Evolutionary conservation across 2,888 invertebrate genomes (phyloP), one percentile per base, ranked within the genome.

Genomic region (Graphium colonna): DNA sequence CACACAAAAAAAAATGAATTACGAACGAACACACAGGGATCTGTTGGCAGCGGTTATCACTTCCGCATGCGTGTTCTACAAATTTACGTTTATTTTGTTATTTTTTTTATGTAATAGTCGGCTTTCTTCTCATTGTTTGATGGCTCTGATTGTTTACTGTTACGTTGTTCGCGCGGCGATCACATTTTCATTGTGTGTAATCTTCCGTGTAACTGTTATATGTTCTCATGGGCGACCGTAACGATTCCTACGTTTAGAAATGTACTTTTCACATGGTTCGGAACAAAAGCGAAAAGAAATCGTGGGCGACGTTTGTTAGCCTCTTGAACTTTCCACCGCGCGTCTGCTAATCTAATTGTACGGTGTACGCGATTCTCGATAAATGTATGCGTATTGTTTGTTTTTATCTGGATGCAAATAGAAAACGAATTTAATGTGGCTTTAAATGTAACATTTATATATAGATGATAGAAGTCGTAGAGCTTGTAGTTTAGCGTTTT

Each of bases 131-230:
- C 73, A 75, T 77, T 76, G 76, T 21, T 73, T 64, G 63, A 66
- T 12, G 71, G 77, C 82, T 87, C 86, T 87, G 84, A 71, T 82
- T 78, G 68, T 65, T 74, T 73, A 76, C 79, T 79, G 82, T 88
- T 79, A 82, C 83, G 81, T 82, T 82, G 86, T 81, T 73, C 69
- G 66, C 74, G 70, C 61, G 73, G 68, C 73, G 71, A 69, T 72
- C 74, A 69, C 73, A 72, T 72, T 63, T n/a, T 60, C 62, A 69
- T 75, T 75, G 73, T 73, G 76, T 78, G 79, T 82, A 84, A 83
- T 79, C 71, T 76, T 67, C 68, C 75, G 67, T 81, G 72, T 79
- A 75, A 80, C 67, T 68, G 65, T 65, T 73, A 66, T 73, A 62
- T 69, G 72, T 67, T 78, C 75, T 73, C 78, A 76, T 84, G 81